Conservation (phyloP, 2,797 vertebrate species). For the Cossypha niveicapilla region DNA sequence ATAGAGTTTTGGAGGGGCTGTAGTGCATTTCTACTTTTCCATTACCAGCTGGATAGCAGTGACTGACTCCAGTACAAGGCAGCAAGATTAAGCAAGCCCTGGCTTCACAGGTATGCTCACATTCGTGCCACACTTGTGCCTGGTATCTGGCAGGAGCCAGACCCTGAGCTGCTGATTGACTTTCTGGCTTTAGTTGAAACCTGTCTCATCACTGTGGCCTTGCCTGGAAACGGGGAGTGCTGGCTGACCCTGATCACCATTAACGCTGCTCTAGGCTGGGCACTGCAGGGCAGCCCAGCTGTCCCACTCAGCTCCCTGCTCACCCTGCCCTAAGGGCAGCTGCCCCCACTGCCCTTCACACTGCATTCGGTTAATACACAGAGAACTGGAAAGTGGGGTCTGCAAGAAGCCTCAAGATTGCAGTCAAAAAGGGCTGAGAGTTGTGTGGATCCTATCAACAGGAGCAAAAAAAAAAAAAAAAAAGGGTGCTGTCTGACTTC, state of each 20-base stretch:
- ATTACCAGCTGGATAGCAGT: not conserved
- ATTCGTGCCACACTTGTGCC: not conserved
- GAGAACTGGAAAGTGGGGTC: not conserved
- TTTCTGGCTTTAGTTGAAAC: not conserved
- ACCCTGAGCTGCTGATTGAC: not conserved
- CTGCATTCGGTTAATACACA: not conserved
- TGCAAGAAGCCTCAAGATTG: accelerated
- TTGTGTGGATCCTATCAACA: not conserved
- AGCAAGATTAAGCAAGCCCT: not conserved
- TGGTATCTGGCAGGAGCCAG: not conserved
- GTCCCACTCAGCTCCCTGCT: too few relatives aligned
- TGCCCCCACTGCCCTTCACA: not conserved
- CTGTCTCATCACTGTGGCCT: not conserved
- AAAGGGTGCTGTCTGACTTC: not conserved
- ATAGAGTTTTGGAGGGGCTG: not conserved
- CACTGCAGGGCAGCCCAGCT: not conserved
- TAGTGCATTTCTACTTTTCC: not conserved
- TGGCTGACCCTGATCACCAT: not conserved
- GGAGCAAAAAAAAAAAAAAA: not conserved
- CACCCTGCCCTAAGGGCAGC: not conserved
- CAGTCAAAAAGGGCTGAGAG: accelerated
- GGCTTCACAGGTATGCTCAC: not conserved
- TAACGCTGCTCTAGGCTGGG: not conserved
- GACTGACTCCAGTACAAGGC: not conserved
- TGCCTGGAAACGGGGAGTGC: not conserved